A percentile compares a stretch with the other conserved stretches of the same genome.
These are phyloP conservation scores for Eclectus roratus DNA, from an alignment of 2,113 vertebrate genomes.

Conservation along the genomic window DNA sequence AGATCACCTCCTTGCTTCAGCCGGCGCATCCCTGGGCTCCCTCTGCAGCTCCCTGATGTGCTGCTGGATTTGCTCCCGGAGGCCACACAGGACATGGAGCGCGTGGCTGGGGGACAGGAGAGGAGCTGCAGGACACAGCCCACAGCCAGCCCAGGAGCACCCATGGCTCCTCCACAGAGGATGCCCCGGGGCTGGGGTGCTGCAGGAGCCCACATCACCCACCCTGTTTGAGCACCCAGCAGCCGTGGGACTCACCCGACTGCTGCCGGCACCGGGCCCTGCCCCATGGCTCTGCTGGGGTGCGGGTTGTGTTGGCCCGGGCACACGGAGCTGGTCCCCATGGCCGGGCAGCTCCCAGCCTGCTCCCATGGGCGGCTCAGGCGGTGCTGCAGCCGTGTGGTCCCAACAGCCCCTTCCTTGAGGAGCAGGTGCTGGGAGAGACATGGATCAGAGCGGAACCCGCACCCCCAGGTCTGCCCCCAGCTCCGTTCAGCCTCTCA, in stretches of 20 bases:
- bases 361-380: not conserved
- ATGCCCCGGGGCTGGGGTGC: accelerated
- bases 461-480: not conserved
- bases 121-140: not conserved
- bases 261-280: not conserved
- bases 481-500: not conserved
- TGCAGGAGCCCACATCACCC: not conserved
- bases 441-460: not conserved
- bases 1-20: slow-evolving; percentile 53
- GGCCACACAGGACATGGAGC: slow-evolving; percentile 45
- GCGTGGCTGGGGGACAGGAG: slow-evolving; percentile 52
- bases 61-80: slow-evolving; percentile 64
- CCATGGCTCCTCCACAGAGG: not conserved
- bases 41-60: slow-evolving; percentile 47
- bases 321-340: slow-evolving; percentile 41
- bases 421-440: not conserved
- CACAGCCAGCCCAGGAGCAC: not conserved
- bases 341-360: slow-evolving; percentile 8
- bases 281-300: not conserved
- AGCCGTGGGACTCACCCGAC: slow-evolving; percentile 48
- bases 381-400: not conserved
- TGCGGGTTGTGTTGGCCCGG: slow-evolving; percentile 8
- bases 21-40: slow-evolving; percentile 46
- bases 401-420: slow-evolving; percentile 59
- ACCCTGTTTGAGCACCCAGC: accelerated